A percentile compares a stretch with the other conserved stretches of the same genome.
These are phyloP conservation scores for Osmerus eperlanus DNA, from an alignment of 2,113 vertebrate genomes.

Conservation along the genomic window DNA sequence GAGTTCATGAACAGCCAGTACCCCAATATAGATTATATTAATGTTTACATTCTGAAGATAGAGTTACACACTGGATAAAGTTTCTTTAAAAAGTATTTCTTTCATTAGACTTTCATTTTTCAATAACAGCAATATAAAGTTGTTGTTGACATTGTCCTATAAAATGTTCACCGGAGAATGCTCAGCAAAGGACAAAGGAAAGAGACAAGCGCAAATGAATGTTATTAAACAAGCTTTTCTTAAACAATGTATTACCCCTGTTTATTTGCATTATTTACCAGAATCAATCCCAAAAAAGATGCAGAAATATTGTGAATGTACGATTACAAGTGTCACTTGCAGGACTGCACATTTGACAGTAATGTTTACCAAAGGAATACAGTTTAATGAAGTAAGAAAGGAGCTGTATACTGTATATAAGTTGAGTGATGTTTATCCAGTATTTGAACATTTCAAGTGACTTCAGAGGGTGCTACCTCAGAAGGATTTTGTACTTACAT, in stretches of 20 bases:
- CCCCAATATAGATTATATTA: conserved; percentile 42
- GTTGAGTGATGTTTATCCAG: conserved; percentile 74
- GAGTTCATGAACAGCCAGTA: conserved; percentile 28
- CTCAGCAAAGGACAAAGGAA: conserved; percentile 31
- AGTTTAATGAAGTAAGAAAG: conserved; percentile 69
- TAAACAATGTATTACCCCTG: conserved; percentile 50
- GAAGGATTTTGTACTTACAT: conserved; percentile 79
- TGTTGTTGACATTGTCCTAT: conserved; percentile 34
- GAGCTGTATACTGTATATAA: conserved; percentile 77
- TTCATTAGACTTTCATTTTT: conserved; percentile 32
- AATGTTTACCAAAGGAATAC: conserved; percentile 80
- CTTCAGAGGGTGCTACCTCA: conserved; percentile 81
- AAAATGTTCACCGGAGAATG: conserved; percentile 29
- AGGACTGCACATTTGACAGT: conserved; percentile 77
- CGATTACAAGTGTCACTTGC: conserved; percentile 67
- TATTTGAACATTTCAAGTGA: conserved; percentile 80
- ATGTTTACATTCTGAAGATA: conserved; percentile 76
- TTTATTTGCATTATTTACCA: conserved; percentile 57
- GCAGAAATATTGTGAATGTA: conserved; percentile 78
- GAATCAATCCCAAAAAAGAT: conserved; percentile 63
- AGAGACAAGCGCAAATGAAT: conserved; percentile 66
- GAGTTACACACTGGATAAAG: conserved; percentile 75
- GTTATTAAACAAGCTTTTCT: conserved; percentile 56
- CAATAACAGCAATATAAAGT: conserved; percentile 19
- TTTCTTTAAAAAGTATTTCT: conserved; percentile 40